Conservation (phyloP, 1,140 invertebrate genomes). For the Armadillidium nasatum region DNA sequence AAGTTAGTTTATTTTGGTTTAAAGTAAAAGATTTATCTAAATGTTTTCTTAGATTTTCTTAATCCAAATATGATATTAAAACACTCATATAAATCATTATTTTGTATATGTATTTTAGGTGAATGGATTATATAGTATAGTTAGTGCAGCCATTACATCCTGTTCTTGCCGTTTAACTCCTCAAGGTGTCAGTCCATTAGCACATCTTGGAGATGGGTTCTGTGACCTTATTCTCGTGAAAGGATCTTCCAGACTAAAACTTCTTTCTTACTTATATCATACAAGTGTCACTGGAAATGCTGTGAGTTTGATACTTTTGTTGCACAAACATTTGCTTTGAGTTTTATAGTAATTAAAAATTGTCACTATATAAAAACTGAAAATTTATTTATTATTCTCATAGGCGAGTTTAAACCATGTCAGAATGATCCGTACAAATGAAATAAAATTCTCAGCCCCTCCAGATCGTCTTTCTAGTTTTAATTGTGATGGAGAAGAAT, state of each 20-base stretch:
- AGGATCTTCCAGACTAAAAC: constrained; percentile 68
- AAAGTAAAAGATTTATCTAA: no score
- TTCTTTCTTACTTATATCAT: constrained; percentile 62
- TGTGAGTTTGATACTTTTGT: constrained; percentile 53
- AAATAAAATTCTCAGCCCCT: constrained; percentile 30
- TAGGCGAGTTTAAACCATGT: constrained; percentile 43
- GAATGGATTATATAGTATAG: constrained; percentile 65
- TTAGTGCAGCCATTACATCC: constrained; percentile 72
- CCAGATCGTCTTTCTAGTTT: constrained; percentile 58
- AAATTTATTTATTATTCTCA: background rate
- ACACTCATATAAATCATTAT: no score
- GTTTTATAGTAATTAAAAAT: no score
- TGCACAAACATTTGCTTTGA: no score
- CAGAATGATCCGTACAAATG: constrained; percentile 35
- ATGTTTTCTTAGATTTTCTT: no score
- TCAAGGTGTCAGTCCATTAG: constrained; percentile 69
- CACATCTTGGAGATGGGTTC: constrained; percentile 76
- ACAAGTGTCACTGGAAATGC: constrained; percentile 45
- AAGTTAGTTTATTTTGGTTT: no score
- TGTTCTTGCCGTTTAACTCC: constrained; percentile 69
- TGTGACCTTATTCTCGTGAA: constrained; percentile 71
- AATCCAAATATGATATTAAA: no score
- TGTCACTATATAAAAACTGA: no score
- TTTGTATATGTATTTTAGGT: constrained; percentile 39
- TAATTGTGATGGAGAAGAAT: constrained; percentile 82